Conservation (phyloP, 2,888 invertebrate genomes). For the Neoaliturus tenellus region DNA sequence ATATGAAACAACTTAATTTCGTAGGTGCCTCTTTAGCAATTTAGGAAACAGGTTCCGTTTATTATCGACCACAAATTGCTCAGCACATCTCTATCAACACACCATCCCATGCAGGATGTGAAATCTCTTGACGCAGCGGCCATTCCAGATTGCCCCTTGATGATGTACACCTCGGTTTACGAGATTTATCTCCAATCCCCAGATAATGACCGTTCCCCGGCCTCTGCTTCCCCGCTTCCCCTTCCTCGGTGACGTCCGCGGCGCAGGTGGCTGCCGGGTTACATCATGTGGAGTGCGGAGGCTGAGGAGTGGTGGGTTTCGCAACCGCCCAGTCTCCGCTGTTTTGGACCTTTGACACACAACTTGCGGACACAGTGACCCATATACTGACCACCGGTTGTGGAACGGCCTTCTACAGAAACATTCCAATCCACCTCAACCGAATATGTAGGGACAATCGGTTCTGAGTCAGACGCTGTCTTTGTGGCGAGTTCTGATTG, state of each 20-base stretch:
- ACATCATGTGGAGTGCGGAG: not conserved
- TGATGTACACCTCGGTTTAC: not conserved
- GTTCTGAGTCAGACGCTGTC: not conserved
- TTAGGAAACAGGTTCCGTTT: not conserved
- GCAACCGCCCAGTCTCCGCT: not conserved
- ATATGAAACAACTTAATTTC: not conserved
- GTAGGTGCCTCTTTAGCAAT: not conserved
- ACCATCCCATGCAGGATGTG: not conserved
- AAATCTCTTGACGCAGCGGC: not conserved
- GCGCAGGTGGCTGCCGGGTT: conserved; percentile 17
- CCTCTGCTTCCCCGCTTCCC: too few species aligned
- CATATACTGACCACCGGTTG: not conserved
- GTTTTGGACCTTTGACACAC: conserved; percentile 29
- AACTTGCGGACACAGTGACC: not conserved
- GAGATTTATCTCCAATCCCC: not conserved
- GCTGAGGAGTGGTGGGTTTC: conserved; percentile 3
- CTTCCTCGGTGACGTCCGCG: too few species aligned
- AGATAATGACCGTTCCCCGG: not conserved
- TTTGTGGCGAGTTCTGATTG: too few species aligned
- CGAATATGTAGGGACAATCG: not conserved
- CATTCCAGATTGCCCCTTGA: not conserved
- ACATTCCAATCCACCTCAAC: not conserved
- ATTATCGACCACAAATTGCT: not conserved
- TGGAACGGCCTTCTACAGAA: not conserved
- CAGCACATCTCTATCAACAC: not conserved